Evolutionary conservation across 2,797 vertebrate genomes (phyloP), one percentile per base, ranked within the genome.

Genomic region (Silurus aristotelis): DNA sequence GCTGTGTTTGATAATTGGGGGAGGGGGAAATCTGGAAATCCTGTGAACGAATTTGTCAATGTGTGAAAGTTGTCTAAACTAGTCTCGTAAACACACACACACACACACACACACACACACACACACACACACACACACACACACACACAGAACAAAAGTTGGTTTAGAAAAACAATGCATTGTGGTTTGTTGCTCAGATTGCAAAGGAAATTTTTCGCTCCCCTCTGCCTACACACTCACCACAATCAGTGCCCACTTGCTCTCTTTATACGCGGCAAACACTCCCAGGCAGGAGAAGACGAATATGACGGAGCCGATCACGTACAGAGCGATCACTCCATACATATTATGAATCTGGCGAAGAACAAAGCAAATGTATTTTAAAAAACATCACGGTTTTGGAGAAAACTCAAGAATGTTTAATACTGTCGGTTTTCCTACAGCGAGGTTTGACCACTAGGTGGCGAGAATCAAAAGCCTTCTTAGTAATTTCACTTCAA

Each of bases 201-300:
- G 19, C 6, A 31, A 60, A 19, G 27, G 3, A 3, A 13, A 2
- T n/a, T 15, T 46, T 22, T n/a, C 38, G 27, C 19, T 64, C 14
- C 3, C 5, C 48, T 66, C 15, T 1, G 22, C n/a, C 43, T 10
- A 10, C 6, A 20, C 17, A 78, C 83, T 73, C 52, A 86, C 84
- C 63, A 66, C 20, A n/a, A 68, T 77, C 31, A 86, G 80, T 1
- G 56, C 52, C 0, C 66, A 61, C 38, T 82, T 86, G 60, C 55
- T 81, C 70, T 85, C 84, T 58, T 61, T 86, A 5, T 77, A 14
- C 13, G 84, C 61, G 0, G 71, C 79, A 31, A 68, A 76, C 56
- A 52, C 80, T 9, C 79, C 84, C 14, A 86, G n/a, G 20, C 27
- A 31, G 6, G 79, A 6, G 10, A 82, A 1, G 20, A 58, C 0